phyloP scores from a whole-genome alignment of 2,888 invertebrate genomes.

The Mythimna albipuncta region DNA sequence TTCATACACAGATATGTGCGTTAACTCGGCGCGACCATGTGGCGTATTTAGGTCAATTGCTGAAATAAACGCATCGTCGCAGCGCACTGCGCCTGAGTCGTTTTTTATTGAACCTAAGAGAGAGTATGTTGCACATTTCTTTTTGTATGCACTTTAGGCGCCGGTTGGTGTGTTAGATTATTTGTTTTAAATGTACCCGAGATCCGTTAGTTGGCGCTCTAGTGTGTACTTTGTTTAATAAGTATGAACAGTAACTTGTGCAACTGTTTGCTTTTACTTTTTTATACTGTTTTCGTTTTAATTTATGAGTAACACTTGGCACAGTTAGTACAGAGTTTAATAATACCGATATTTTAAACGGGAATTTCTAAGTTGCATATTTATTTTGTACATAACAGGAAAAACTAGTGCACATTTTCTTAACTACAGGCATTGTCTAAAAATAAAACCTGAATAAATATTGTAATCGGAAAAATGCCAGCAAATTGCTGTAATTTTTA shows the following conservation, averaged over 20 bases:
- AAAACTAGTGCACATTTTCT: background rate
- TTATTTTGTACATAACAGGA: background rate
- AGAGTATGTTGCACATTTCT: constrained; percentile 70
- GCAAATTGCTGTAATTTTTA: constrained; percentile 70
- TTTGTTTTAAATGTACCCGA: constrained; percentile 60
- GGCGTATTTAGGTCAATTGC: constrained; percentile 88
- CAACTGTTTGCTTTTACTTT: constrained; percentile 41
- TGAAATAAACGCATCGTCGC: constrained; percentile 83
- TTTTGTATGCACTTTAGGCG: constrained; percentile 72
- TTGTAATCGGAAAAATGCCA: constrained; percentile 68
- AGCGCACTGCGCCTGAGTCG: constrained; percentile 67
- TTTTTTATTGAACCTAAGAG: constrained; percentile 74
- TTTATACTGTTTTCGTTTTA: constrained; percentile 34
- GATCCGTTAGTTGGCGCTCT: constrained; percentile 60
- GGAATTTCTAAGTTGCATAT: background rate
- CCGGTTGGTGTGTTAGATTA: constrained; percentile 67
- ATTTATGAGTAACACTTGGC: constrained; percentile 38
- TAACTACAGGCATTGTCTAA: background rate
- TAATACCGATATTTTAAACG: background rate
- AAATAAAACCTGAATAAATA: constrained; percentile 10
- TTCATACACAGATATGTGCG: constrained; percentile 69
- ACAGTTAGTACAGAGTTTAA: constrained; percentile 4
- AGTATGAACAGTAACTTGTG: constrained; percentile 35
- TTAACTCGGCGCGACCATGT: constrained; percentile 82
- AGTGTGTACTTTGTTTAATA: constrained; percentile 44